Evolutionary conservation across 2,113 vertebrate species (phyloP).

Genomic region (Mirza zaza): DNA sequence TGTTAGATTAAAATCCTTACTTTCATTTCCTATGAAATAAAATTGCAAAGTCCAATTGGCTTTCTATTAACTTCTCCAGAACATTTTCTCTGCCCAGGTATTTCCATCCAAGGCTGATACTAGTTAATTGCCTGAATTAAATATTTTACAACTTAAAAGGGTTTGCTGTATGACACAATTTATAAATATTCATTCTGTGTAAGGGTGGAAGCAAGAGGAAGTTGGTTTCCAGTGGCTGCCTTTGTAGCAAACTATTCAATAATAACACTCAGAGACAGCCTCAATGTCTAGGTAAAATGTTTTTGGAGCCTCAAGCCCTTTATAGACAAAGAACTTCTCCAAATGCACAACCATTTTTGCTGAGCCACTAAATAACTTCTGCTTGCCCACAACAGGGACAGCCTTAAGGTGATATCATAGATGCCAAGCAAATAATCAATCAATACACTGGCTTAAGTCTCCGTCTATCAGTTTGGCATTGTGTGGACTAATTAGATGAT

Average conservation of each 20-base stretch:
- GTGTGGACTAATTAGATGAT: constrained; percentile 97
- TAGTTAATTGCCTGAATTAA: constrained; percentile 1
- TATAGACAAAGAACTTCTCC: constrained; percentile 84
- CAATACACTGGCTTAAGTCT: constrained; percentile 89
- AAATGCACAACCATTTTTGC: constrained; percentile 69
- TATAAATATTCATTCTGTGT: constrained; percentile 54
- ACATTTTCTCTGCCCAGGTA: background rate
- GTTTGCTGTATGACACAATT: background rate
- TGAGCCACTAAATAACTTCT: constrained; percentile 81
- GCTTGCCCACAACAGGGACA: constrained; percentile 78
- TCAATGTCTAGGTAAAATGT: constrained; percentile 68
- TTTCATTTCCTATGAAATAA: constrained; percentile 39
- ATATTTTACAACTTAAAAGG: constrained; percentile 49
- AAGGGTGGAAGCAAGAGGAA: background rate
- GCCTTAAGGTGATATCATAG: constrained; percentile 90
- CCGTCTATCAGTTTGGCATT: constrained; percentile 92
- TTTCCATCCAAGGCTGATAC: background rate
- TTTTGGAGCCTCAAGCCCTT: constrained; percentile 77
- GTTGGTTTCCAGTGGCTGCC: constrained; percentile 59
- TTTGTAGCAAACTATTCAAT: constrained; percentile 50
- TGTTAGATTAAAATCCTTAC: background rate
- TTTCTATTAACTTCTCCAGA: constrained; percentile 36
- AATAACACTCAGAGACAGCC: constrained; percentile 33
- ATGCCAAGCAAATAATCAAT: constrained; percentile 93
- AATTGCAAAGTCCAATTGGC: background rate